Evolutionary conservation across 2,888 invertebrate genomes (phyloP), one percentile per base, ranked within the genome.

Genomic region (Malthinus flaveolus): DNA sequence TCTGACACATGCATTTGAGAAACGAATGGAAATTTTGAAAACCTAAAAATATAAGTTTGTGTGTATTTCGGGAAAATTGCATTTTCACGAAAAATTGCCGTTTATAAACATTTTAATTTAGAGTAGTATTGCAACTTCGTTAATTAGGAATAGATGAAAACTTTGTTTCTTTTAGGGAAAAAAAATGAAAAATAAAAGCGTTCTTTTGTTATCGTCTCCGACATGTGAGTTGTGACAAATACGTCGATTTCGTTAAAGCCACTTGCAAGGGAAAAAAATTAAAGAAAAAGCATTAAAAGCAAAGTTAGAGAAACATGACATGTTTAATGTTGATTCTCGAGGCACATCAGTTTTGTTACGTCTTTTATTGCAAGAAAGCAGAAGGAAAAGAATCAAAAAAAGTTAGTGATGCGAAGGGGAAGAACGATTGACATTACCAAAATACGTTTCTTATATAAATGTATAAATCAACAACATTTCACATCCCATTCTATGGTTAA

Each of bases 261-360:
- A 42, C 32, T 12, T 12, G 13, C 46, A 5, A 5, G n/a, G 32
- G 15, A 12, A 15, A 32, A n/a, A n/a, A 32, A 42, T 15, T 31
- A 7, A 33, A 10, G 32, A 46, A 52, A 52, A 52, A 52, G 13
- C 52, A 52, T 46, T 52, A 52, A 52, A 52, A 52, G 52, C 35
- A 52, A 52, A 52, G 52, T 52, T 52, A 37, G 36, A 13, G 42
- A 33, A 23, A 23, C 13, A n/a, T 13, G 52, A 52, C 52, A 52
- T 52, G 52, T 52, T 45, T 48, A 49, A 52, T 53, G 57, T 58
- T 49, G 50, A 52, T 56, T 35, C 32, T 35, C 36, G n/a, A 49
- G 56, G 49, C 56, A 37, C 49, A 56, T 56, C 42, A 56, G 56
- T 56, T 49, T 32, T 49, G 49, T 56, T 35, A 45, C 36, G 49